Percentiles rank a stretch among this genome's conserved stretches.
These are phyloP conservation scores for Damaliscus lunatus DNA, from an alignment of 2,113 vertebrate genomes.

Conservation along the genomic window DNA sequence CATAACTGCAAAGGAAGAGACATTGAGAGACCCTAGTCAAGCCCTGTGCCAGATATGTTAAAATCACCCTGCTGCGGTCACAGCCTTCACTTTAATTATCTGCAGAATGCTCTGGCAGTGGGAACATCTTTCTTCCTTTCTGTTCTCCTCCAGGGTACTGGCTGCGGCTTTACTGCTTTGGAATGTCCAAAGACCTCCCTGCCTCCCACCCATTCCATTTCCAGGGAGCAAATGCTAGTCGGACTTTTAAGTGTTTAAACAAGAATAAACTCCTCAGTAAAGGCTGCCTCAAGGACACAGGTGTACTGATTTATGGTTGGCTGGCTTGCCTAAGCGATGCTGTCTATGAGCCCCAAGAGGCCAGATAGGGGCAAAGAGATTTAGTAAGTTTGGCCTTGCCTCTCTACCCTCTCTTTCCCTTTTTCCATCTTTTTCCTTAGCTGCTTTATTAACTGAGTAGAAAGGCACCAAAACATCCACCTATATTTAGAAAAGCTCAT, in stretches of 20 bases:
- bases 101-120: constrained; percentile 8
- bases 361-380: neutral
- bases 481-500: neutral
- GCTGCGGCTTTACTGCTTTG: neutral
- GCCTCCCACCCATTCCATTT: neutral
- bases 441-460: neutral
- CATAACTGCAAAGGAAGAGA: constrained; percentile 36
- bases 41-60: constrained; percentile 17
- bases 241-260: constrained; percentile 22
- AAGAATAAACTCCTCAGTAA: constrained; percentile 36
- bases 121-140: neutral
- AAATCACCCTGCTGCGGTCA: constrained; percentile 24
- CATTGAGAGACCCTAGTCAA: neutral
- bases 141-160: neutral
- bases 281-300: neutral
- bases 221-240: constrained; percentile 6
- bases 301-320: neutral
- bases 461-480: neutral
- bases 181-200: constrained; percentile 31
- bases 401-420: neutral
- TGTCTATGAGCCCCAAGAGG: neutral
- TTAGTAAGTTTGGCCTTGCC: neutral
- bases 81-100: constrained; percentile 38
- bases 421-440: neutral
- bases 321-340: neutral